These are phyloP conservation scores for Scaptomyza montana DNA, from an alignment of 1,140 invertebrate species.

Conservation along the genomic window DNA sequence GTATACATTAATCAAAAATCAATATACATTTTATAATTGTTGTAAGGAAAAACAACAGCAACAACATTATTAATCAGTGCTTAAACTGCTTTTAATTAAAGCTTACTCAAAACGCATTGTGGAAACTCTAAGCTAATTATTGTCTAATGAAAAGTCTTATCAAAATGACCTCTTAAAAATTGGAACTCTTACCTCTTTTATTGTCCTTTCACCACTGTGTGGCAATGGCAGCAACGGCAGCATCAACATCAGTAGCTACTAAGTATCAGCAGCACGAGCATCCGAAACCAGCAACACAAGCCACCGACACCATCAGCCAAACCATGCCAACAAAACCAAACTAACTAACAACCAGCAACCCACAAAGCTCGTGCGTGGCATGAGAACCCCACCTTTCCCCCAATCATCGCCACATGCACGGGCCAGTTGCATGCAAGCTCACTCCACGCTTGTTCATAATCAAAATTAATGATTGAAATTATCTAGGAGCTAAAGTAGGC, in stretches of 20 bases:
- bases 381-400: slow-evolving; percentile 5
- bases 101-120: too few relatives aligned
- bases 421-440: slow-evolving; percentile 22
- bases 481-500: slow-evolving; percentile 78
- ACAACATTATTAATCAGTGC: too few relatives aligned
- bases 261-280: slow-evolving; percentile 7
- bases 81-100: too few relatives aligned
- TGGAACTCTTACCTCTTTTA: not conserved
- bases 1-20: not conserved
- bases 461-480: slow-evolving; percentile 83
- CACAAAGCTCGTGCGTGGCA: slow-evolving; percentile 57
- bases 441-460: slow-evolving; percentile 77
- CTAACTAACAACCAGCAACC: slow-evolving; percentile 18
- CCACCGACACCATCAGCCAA: slow-evolving; percentile 1
- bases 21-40: too few relatives aligned
- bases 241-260: not conserved
- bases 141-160: too few relatives aligned
- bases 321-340: not conserved
- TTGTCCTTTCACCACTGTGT: slow-evolving; percentile 8
- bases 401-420: not conserved
- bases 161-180: not conserved
- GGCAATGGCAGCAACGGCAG: too few relatives aligned
- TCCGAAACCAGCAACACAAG: not conserved
- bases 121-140: too few relatives aligned
- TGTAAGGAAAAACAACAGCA: too few relatives aligned